A percentile compares a stretch with the other conserved stretches of the same genome.
Conservation (phyloP, 2,888 invertebrate genomes). For the Eupithecia dodoneata region DNA sequence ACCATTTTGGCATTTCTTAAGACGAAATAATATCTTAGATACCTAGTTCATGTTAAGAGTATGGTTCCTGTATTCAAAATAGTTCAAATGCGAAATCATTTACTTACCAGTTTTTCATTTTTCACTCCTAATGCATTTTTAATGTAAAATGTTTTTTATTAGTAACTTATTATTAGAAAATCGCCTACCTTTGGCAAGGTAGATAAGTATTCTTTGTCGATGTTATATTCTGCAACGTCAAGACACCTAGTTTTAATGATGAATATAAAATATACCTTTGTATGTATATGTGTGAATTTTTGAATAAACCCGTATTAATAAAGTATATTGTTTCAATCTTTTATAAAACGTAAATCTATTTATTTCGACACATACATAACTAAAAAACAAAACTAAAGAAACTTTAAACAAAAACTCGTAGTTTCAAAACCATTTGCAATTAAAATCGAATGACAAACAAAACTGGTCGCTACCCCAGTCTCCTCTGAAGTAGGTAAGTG, state of each 20-base stretch:
- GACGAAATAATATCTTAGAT: neutral
- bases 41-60: neutral
- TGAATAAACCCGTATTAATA: conserved; percentile 39
- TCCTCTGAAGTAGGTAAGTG: neutral
- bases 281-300: conserved; percentile 41
- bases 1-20: neutral
- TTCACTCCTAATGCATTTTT: conserved; percentile 8
- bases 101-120: neutral
- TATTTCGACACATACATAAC: neutral
- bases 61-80: conserved; percentile 1
- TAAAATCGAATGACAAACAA: neutral
- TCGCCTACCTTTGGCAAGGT: neutral
- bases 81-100: conserved; percentile 6
- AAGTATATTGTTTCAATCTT: neutral
- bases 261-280: conserved; percentile 16
- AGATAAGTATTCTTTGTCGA: conserved; percentile 1
- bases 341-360: neutral
- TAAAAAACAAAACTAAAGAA: neutral
- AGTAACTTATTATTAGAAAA: conserved; percentile 12
- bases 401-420: neutral
- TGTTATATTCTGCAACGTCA: neutral
- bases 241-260: conserved; percentile 2
- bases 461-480: neutral
- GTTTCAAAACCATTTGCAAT: neutral
- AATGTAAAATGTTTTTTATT: conserved; percentile 11